Evolutionary conservation across 2,888 invertebrate genomes (phyloP).

Genomic region (Netelia virgata): DNA sequence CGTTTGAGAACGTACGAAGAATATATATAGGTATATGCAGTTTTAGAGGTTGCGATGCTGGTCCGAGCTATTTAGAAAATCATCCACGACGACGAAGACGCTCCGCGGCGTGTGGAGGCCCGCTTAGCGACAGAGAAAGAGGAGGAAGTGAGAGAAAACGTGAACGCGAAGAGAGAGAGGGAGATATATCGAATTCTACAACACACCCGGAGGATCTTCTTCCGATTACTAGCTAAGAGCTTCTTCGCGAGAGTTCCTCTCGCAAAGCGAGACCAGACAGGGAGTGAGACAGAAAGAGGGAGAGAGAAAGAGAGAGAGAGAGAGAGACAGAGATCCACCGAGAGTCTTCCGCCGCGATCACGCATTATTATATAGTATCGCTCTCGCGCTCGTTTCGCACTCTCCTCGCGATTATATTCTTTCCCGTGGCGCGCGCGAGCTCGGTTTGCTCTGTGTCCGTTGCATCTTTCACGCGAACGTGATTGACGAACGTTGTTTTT

Average conservation of each 20-base stretch:
- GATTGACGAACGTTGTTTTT: neutral
- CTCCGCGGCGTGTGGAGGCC: neutral
- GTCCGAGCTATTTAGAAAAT: constrained; percentile 59
- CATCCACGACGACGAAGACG: constrained; percentile 33
- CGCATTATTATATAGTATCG: constrained; percentile 61
- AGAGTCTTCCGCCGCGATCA: constrained; percentile 60
- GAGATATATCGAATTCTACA: constrained; percentile 38
- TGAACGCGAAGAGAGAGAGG: neutral
- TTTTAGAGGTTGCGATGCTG: constrained; percentile 33
- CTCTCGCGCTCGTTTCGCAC: constrained; percentile 50
- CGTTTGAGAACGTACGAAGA: neutral
- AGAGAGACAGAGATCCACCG: constrained; percentile 32
- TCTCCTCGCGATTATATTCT: constrained; percentile 44
- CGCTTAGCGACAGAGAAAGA: constrained; percentile 58
- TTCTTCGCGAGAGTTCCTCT: constrained; percentile 57
- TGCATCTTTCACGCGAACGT: neutral
- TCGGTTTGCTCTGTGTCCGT: neutral
- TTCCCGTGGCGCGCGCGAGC: constrained; percentile 13
- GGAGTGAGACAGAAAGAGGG: constrained; percentile 6
- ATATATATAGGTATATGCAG: constrained; percentile 10
- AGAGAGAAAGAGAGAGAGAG: constrained; percentile 33
- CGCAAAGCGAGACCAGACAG: constrained; percentile 50
- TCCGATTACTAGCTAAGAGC: constrained; percentile 50
- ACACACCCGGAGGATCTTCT: constrained; percentile 56
- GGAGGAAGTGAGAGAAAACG: neutral